A percentile compares a stretch with the other conserved stretches of the same genome.
Conservation (phyloP, 1,140 invertebrate genomes). For the Euwallacea fornicatus region DNA sequence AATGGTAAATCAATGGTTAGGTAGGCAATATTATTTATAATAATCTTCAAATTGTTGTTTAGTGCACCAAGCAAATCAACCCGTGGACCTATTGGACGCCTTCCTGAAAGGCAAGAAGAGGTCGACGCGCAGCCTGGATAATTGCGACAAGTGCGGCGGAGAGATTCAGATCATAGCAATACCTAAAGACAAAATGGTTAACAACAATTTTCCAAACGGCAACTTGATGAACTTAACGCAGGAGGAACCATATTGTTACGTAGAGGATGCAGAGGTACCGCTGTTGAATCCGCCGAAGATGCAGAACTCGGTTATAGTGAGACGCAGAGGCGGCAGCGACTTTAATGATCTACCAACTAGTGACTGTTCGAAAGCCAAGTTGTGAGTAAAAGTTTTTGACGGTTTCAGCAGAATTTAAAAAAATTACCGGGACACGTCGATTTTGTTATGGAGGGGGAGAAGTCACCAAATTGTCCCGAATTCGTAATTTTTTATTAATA, state of each 20-base stretch:
- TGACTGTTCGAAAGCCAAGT: conserved; percentile 55
- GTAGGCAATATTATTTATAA: not conserved
- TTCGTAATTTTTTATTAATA: too few relatives aligned
- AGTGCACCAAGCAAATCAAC: conserved; percentile 24
- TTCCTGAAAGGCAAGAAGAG: conserved; percentile 29
- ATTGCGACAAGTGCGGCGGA: conserved; percentile 55
- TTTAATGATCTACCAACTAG: conserved; percentile 45
- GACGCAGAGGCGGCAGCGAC: conserved; percentile 46
- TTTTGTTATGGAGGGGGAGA: too few relatives aligned
- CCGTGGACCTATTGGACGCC: conserved; percentile 34
- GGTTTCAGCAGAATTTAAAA: too few relatives aligned
- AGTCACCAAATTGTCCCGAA: too few relatives aligned
- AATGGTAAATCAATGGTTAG: conserved; percentile 12
- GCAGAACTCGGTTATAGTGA: conserved; percentile 43
- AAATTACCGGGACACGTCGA: too few relatives aligned
- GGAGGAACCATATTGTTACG: conserved; percentile 46
- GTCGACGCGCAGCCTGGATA: conserved; percentile 44
- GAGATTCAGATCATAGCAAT: conserved; percentile 53
- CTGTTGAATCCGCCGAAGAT: conserved; percentile 52
- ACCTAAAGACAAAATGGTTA: conserved; percentile 55
- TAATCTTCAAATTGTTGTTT: not conserved
- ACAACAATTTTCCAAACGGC: conserved; percentile 61
- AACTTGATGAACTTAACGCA: conserved; percentile 54
- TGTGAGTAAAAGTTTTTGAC: conserved; percentile 20
- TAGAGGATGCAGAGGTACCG: conserved; percentile 59